These are phyloP conservation scores for Tanytarsus gracilentus DNA, from an alignment of 2,888 invertebrate genomes.

Conservation along the genomic window DNA sequence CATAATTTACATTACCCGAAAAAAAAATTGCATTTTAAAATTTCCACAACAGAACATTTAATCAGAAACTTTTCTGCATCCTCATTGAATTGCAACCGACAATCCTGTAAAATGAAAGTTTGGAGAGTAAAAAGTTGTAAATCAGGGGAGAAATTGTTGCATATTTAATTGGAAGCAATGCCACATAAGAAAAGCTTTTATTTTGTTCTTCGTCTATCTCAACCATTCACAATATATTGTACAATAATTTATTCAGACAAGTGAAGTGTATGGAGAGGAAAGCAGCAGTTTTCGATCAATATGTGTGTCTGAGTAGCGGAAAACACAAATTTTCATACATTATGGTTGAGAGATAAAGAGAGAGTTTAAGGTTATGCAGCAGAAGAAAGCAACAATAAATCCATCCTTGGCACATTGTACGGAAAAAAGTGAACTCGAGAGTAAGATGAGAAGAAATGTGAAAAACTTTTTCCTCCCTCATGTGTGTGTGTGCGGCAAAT, in stretches of 20 bases:
- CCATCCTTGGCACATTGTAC: too few relatives aligned
- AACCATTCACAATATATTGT: too few relatives aligned
- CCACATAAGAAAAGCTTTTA: conserved; percentile 1
- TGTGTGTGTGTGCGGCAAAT: neutral
- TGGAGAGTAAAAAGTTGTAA: neutral
- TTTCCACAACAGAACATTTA: too few relatives aligned
- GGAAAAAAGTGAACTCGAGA: too few relatives aligned
- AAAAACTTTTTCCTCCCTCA: neutral
- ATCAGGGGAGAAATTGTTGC: conserved; percentile 5
- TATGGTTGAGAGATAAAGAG: neutral
- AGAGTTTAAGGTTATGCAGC: too few relatives aligned
- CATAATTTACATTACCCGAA: neutral
- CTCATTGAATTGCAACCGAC: neutral
- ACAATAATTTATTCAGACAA: conserved; percentile 22
- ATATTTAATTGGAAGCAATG: conserved; percentile 14
- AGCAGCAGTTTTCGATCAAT: neutral
- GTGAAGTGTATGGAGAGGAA: neutral
- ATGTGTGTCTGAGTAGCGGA: conserved; percentile 10
- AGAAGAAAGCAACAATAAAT: too few relatives aligned
- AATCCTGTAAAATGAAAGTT: too few relatives aligned
- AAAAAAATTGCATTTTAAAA: too few relatives aligned
- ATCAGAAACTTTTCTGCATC: neutral
- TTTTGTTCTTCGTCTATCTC: neutral
- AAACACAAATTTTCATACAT: conserved; percentile 4
- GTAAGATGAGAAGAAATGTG: too few relatives aligned